Base-by-base conservation (phyloP, 2,888 invertebrate genomes). In the Phaedon cochleariae region DNA sequence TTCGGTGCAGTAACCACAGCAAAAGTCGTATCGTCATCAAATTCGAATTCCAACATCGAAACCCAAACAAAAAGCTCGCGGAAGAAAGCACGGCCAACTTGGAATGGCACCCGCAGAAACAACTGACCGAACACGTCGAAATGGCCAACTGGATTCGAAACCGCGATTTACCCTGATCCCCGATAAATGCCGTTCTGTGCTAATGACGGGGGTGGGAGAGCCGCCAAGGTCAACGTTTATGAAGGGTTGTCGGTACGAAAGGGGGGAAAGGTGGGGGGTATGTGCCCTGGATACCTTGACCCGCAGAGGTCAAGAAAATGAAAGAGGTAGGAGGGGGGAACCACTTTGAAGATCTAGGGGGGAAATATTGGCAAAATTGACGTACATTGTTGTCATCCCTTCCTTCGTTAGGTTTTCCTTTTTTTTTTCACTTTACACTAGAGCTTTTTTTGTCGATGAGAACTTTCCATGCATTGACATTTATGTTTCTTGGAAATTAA, bases 1-100 rank as follows among this genome's bases (percentile, higher is more conserved):
- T 88, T 88, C 52, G 90, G 90, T 76, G 90, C 84, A 61, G 90
- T 87, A 79, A 91, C 86, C 79, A 91, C 88, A 76, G 89, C 86
- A 82, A 90, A 91, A 41, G 89, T 85, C 52, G 87, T 87, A 78
- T 90, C 89, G 74, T 90, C 90, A 82, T 90, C 90, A 81, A 82
- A 79, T 46, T 78, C 77, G 68, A 80, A 79, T 73, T 81, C 79
- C 63, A 82, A 71, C 83, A 83, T 83, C 64, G 65, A n/a, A 51
- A 59, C 45, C 20, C 29, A 48, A n/a, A n/a, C 29, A 22, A 7
- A 6, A 22, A 3, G 18, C 7, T 1, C 7, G 29, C 31, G 20
- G 41, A 45, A 53, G 26, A 53, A 31, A 7, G 53, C 45, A 31
- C 18, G 31, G 18, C 54, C 22, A 21, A 15, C 37, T n/a, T 31